Percentiles rank a stretch among this genome's conserved stretches.
These are phyloP conservation scores for Misgurnus mizolepis DNA, from an alignment of 2,113 vertebrate genomes.

Conservation along the genomic window DNA sequence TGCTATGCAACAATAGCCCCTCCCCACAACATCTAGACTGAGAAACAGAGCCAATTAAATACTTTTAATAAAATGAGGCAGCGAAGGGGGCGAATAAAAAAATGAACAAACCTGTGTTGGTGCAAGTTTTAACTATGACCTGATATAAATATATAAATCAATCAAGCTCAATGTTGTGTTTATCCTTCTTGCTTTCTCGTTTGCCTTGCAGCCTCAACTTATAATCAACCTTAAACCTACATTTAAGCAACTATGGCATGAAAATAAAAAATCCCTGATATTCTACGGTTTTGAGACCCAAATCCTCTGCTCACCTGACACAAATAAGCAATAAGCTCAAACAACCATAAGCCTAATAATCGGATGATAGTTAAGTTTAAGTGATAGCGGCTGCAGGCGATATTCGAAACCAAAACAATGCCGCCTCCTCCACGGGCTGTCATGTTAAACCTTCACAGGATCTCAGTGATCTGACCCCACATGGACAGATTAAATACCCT, in stretches of 20 bases:
- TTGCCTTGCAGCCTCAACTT: slow-evolving; percentile 41
- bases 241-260: slow-evolving; percentile 38
- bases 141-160: not conserved
- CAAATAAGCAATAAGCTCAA: slow-evolving; percentile 75
- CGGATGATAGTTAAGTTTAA: slow-evolving; percentile 80
- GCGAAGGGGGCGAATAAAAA: not conserved
- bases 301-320: slow-evolving; percentile 80
- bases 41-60: not conserved
- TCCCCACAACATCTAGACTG: slow-evolving; percentile 32
- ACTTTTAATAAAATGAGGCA: not conserved
- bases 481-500: slow-evolving; percentile 72
- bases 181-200: not conserved
- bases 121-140: no score
- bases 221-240: slow-evolving; percentile 42
- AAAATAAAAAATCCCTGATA: slow-evolving; percentile 40
- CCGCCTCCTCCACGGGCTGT: slow-evolving; percentile 80
- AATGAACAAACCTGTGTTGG: not conserved
- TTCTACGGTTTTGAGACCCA: slow-evolving; percentile 67
- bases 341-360: slow-evolving; percentile 83
- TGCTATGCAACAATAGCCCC: slow-evolving; percentile 57
- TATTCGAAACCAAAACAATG: slow-evolving; percentile 76
- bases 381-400: slow-evolving; percentile 78
- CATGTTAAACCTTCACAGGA: slow-evolving; percentile 70
- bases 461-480: slow-evolving; percentile 72
- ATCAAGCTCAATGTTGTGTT: not conserved